Evolutionary conservation across 2,888 invertebrate genomes (phyloP), one percentile per base, ranked within the genome.

Genomic region (Galeruca laticollis): DNA sequence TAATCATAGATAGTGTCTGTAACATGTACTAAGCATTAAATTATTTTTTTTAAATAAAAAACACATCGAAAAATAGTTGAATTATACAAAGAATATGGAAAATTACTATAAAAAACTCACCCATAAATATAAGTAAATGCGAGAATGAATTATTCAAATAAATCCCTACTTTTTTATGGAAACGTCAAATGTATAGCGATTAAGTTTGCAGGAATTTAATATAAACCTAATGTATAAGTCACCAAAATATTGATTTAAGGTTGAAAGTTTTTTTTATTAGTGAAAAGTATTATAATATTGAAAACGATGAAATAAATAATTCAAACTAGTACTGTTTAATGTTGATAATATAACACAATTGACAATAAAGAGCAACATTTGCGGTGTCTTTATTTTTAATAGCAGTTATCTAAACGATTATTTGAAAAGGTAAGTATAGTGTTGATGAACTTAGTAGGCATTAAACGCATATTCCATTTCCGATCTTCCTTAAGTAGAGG

Each of bases 281-380:
- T 85, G 84, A 85, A 85, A 84, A 84, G 82, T 85, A 85, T 85
- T 84, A 85, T 85, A 84, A 84, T 83, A 84, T 83, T 84, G 82
- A 84, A 84, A 85, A 84, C 84, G 84, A 85, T 84, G 81, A 85
- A 85, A 85, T 84, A 85, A 84, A 84, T 83, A 84, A 84, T 85
- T 85, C 82, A 85, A 84, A 85, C 82, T 84, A 85, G 84, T 82
- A 82, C 83, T 84, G 84, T 84, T 85, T 82, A 83, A 84, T 86
- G 84, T 85, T 85, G 85, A 85, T 86, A 81, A 84, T 37, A 37
- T 84, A 84, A 83, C 83, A 84, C 84, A 85, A 83, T 85, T 86
- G 86, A 86, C 86, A 86, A 86, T 86, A 86, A 86, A 85, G 84
- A 83, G 80, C 82, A 83, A 80, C 82, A 84, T 84, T 86, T 85